Conservation (phyloP, 2,797 vertebrate species). For the Amniataba percoides region DNA sequence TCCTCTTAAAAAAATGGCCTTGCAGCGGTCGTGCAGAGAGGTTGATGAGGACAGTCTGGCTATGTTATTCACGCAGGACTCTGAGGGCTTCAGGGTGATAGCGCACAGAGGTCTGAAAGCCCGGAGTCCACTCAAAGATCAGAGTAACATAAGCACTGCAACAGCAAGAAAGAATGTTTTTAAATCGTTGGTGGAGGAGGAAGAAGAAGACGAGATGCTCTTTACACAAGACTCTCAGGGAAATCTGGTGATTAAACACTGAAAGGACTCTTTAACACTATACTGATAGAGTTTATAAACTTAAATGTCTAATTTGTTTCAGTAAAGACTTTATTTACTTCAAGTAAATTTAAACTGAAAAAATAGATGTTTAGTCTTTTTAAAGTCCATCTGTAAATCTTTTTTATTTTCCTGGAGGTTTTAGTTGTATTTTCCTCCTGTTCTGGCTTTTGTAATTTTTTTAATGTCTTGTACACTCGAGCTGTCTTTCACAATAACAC, state of each 20-base stretch:
- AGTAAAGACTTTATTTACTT: neutral
- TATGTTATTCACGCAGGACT: slow-evolving; percentile 90
- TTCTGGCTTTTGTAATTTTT: neutral
- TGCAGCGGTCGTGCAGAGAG: slow-evolving; percentile 13
- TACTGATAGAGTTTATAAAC: neutral
- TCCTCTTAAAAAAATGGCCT: slow-evolving; percentile 50
- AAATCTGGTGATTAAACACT: slow-evolving; percentile 93
- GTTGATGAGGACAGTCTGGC: slow-evolving; percentile 71
- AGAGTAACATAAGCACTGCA: slow-evolving; percentile 53
- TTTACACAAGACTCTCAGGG: slow-evolving; percentile 96
- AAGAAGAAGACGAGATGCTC: slow-evolving; percentile 80
- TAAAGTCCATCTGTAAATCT: neutral
- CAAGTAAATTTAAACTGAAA: neutral
- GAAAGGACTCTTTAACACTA: slow-evolving; percentile 6
- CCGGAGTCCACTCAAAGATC: slow-evolving; percentile 72
- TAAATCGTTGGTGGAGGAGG: slow-evolving; percentile 44
- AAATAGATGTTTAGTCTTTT: neutral
- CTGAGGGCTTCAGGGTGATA: slow-evolving; percentile 90
- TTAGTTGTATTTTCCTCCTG: neutral
- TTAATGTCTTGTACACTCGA: neutral
- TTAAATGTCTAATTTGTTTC: neutral
- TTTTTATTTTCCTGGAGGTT: neutral
- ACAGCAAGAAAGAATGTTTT: neutral
- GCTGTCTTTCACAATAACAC: slow-evolving; percentile 9
- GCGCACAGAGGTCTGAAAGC: slow-evolving; percentile 75